phyloP scores from a whole-genome alignment of 35 echinoderm and acorn worm species.

The Lytechinus pictus region DNA sequence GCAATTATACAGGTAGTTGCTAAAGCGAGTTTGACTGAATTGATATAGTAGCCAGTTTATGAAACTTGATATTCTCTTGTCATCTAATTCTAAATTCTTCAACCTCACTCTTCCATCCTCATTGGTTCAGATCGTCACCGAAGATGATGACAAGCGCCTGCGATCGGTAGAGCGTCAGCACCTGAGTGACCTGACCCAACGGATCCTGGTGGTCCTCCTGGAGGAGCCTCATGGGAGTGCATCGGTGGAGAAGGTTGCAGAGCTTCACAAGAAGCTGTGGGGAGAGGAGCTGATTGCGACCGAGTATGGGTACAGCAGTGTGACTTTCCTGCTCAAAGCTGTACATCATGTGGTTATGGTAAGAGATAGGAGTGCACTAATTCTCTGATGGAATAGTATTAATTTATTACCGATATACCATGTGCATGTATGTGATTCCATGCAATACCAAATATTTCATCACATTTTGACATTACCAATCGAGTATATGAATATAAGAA shows the following conservation, averaged over 20 bases:
- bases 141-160: conserved; percentile 59
- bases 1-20: too few relatives aligned
- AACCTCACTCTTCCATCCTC: background rate
- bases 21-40: too few relatives aligned
- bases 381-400: too few relatives aligned
- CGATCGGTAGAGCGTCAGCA: conserved; percentile 78
- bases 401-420: too few relatives aligned
- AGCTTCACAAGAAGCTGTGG: conserved; percentile 63
- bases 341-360: conserved; percentile 86
- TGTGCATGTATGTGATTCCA: too few relatives aligned
- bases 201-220: conserved; percentile 81
- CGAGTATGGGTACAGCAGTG: conserved; percentile 94
- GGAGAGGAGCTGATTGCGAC: conserved; percentile 15
- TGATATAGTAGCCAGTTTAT: too few relatives aligned
- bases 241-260: conserved; percentile 48
- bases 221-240: conserved; percentile 66
- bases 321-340: conserved; percentile 74
- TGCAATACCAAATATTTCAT: too few relatives aligned
- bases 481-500: too few relatives aligned
- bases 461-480: too few relatives aligned
- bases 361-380: background rate
- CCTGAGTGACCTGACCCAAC: conserved; percentile 84
- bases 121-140: conserved; percentile 60
- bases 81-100: too few relatives aligned
- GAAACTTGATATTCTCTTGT: too few relatives aligned